A percentile compares a stretch with the other conserved stretches of the same genome.
These are phyloP conservation scores for Alosa sapidissima DNA, from an alignment of 2,797 vertebrate genomes.

Conservation along the genomic window DNA sequence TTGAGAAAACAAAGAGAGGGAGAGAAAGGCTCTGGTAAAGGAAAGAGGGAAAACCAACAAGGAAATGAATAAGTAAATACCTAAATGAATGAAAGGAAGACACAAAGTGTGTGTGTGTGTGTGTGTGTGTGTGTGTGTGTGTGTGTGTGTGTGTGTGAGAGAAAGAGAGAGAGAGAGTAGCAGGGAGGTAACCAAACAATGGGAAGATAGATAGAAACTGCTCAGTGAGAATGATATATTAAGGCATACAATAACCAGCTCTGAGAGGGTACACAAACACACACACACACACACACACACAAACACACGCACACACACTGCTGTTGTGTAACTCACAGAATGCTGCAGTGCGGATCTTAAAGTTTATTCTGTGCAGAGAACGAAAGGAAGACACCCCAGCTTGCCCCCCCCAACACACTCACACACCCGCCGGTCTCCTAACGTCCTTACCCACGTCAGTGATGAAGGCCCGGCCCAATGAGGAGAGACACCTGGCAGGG, in stretches of 20 bases:
- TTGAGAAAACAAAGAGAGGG: constrained; percentile 7
- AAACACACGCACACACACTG: neutral
- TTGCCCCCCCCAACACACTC: neutral
- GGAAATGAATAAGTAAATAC: constrained; percentile 9
- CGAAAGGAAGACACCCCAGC: neutral
- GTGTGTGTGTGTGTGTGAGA: too few species aligned
- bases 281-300: constrained; percentile 21
- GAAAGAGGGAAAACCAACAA: neutral
- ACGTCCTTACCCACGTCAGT: neutral
- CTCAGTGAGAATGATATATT: neutral
- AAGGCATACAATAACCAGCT: neutral
- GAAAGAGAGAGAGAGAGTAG: constrained; percentile 26
- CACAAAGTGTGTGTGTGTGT: constrained; percentile 13
- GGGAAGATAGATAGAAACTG: neutral
- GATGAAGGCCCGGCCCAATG: neutral
- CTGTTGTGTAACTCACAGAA: constrained; percentile 12
- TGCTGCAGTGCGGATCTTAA: constrained; percentile 13
- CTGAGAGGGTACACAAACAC: neutral
- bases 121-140: neutral
- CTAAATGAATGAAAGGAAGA: neutral
- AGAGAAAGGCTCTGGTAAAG: neutral
- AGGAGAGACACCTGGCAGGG: neutral
- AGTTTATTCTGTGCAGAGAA: neutral
- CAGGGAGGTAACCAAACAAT: neutral
- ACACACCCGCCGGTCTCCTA: neutral